Evolutionary conservation across 1,140 invertebrate species (phyloP), one percentile per base, ranked within the genome.

Genomic region (Drosophila prosaltans): DNA sequence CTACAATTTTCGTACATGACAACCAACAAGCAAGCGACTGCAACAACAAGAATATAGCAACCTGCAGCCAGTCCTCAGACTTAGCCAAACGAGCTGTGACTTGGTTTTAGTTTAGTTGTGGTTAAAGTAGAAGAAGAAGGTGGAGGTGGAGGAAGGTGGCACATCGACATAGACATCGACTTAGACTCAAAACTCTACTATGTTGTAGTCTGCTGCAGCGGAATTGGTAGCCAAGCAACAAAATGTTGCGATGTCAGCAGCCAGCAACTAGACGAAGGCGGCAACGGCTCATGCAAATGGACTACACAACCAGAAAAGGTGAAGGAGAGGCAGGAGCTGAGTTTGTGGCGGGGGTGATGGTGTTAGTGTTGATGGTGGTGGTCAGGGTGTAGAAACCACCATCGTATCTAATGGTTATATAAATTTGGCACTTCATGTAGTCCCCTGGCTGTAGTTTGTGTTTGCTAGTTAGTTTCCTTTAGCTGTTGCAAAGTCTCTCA

Each of bases 1-100:
- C 83, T 86, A 86, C 84, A 89, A 89, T 89, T 89, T 86, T 86
- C 84, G 71, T 81, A 89, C 84, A 89, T 89, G 84, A 89, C 83
- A 89, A 88, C 73, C 73, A 89, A 89, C 83, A 88, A 59, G 68
- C 59, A 88, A 59, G 68, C 59, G 51, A 57, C 54, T 74, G 73
- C 83, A 86, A 88, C 83, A 81, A 88, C 83, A 81, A 88, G 83
- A 86, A 82, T 83, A 51, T 10, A 26, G 45, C 45, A 86, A 86
- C 83, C 83, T 82, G 83, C 80, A 86, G 84, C 83, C 70, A 81
- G 73, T 62, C 74, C 57, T 57, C 69, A 75, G 63, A 58, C 63
- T 77, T 67, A 60, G 57, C 72, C 45, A 76, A 78, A 78, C 75
- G 62, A 72, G 75, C 75, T 67, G 75, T 57, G 72, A 81, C 78